phyloP scores from a whole-genome alignment of 2,113 vertebrate genomes.

The Anas platyrhynchos region DNA sequence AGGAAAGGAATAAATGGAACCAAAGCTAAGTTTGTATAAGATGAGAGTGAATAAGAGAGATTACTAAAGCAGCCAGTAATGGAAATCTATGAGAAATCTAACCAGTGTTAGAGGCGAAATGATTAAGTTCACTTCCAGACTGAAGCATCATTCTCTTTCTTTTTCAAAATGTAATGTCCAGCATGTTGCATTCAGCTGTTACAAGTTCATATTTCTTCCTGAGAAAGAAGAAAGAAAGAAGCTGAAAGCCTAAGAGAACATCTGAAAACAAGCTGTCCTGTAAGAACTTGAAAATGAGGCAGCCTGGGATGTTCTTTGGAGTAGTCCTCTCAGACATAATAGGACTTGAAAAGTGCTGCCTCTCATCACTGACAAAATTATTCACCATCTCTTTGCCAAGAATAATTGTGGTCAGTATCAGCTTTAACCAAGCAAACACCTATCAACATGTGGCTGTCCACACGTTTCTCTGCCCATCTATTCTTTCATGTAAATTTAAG shows the following conservation, averaged over 20 bases:
- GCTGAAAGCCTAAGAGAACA: background rate
- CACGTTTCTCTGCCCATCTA: background rate
- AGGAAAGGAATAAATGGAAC: background rate
- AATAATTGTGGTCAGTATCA: background rate
- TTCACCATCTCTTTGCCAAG: background rate
- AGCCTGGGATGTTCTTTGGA: background rate
- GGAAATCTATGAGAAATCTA: conserved; percentile 25
- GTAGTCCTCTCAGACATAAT: background rate
- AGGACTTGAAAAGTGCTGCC: background rate
- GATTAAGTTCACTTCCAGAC: background rate
- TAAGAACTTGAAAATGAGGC: background rate
- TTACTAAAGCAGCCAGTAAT: conserved; percentile 16
- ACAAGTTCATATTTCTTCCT: background rate
- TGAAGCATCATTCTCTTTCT: background rate
- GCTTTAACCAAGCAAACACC: background rate
- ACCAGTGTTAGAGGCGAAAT: conserved; percentile 1
- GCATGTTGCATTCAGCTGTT: background rate
- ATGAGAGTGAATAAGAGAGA: background rate
- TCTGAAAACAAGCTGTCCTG: background rate
- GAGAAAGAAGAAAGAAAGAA: background rate
- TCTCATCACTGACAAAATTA: background rate
- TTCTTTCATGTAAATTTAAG: background rate
- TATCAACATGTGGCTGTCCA: background rate
- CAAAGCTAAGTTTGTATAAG: background rate
- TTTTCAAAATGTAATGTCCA: conserved; percentile 1